These are phyloP conservation scores for Cavia porcellus DNA, from an alignment of 2,113 vertebrate species.

Conservation along the genomic window DNA sequence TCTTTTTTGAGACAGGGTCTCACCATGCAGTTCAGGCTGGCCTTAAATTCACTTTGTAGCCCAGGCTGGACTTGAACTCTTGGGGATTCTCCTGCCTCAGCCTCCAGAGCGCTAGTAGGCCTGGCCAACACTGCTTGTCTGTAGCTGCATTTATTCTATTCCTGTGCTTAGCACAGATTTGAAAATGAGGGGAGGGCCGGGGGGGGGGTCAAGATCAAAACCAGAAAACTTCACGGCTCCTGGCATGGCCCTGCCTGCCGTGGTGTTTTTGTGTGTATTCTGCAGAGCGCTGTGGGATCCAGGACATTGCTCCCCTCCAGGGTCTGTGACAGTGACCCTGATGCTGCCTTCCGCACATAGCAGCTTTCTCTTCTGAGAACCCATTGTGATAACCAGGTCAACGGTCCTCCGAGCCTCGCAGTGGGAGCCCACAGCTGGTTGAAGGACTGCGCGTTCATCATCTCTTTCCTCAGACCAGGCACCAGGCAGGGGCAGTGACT, in stretches of 20 bases:
- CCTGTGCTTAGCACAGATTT: slow-evolving; percentile 34
- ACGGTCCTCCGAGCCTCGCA: background rate
- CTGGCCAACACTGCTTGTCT: background rate
- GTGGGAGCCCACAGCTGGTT: background rate
- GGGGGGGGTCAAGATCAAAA: slow-evolving; percentile 1
- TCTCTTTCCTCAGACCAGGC: background rate
- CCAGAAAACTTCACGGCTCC: background rate
- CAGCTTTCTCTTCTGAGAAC: background rate
- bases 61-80: background rate
- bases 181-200: background rate
- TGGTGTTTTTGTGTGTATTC: background rate
- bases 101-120: background rate
- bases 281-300: background rate
- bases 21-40: too few species aligned
- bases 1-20: background rate
- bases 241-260: background rate
- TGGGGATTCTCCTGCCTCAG: background rate
- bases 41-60: background rate
- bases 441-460: background rate
- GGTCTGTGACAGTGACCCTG: background rate
- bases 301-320: background rate
- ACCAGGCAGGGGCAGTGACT: background rate
- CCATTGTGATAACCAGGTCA: background rate
- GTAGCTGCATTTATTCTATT: background rate
- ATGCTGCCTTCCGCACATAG: background rate